Base-by-base conservation (phyloP, 1,140 invertebrate species). In the Trichoplusia ni region DNA sequence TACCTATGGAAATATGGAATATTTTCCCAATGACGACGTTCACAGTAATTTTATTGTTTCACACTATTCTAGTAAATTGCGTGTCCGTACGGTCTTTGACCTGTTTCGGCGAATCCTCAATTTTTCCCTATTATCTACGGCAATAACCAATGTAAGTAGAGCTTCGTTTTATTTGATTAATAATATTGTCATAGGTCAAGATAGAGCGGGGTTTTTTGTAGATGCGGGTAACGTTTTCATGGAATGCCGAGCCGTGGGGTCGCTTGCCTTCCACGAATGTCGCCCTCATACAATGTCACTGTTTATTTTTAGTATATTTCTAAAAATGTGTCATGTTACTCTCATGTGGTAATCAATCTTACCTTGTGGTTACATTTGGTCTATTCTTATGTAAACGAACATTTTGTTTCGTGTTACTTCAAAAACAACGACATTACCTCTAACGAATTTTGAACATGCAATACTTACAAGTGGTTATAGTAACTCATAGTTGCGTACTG, bases 221-320 rank as follows among this genome's bases (percentile, higher is more conserved):
- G 47, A 31, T 64, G 53, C 19, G 64, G 56, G 62, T 40, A 19
- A 18, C 35, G 33, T 38, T 44, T 60, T 18, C 64, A 65, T n/a
- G 21, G 54, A 64, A 60, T 47, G 44, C 37, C 16, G 23, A 18
- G 31, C n/a, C 38, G 31, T 42, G 44, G 63, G 63, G 63, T 27
- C 63, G 29, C 23, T 19, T 42, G 56, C 40, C 1, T 65, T 65
- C 64, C 54, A 47, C 54, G 64, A 65, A 65, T 16, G 25, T 60
- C 29, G 16, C 63, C 46, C 47, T 35, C 38, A 14, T 29, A 47
- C 44, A 56, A 27, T 49, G 59, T 49, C 54, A 64, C 40, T 13
- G 61, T 56, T 51, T 69, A 68, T 68, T 68, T 62, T 63, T 59
- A n/a, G 54, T 58, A 31, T 27, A 42, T 31, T 58, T 58, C 27